Base-by-base conservation (phyloP, 2,113 vertebrate species). In the Mustela nigripes region DNA sequence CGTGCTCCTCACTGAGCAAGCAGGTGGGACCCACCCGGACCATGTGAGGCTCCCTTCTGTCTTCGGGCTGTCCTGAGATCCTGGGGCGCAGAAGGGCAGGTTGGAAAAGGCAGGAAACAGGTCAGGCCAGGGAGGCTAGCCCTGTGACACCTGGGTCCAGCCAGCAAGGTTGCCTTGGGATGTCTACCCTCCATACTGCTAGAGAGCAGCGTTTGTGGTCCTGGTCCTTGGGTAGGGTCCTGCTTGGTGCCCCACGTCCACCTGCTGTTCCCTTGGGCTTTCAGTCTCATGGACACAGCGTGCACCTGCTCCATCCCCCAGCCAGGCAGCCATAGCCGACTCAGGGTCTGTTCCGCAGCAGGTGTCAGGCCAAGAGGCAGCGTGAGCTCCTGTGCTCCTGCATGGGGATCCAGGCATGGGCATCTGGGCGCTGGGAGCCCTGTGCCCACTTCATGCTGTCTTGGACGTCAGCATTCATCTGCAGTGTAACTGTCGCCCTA, bases 221-320 rank as follows among this genome's bases (percentile, higher is more conserved):
- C 50, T 50, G 50, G 50, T 50, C 50, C 50, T 50, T 50, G 50
- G 50, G 50, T 2, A 2, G 50, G 50, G 50, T 50, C 50, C 50
- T 50, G 50, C 50, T 50, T 50, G 50, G 50, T 50, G 50, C 50
- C 12, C 12, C 50, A 14, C 50, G 12, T 50, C 50, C 50, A 53
- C 50, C 50, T 50, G 50, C 50, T 12, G 65, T 42, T 93, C 24
- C 11, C 26, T 82, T 4, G 42, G 78, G 67, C 26, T 80, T 42
- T 28, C 11, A 1, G 3, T 26, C n/a, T 65, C 7, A 5, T 1
- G 4, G 21, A 42, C 5, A 33, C 71, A 5, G 3, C 15, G 5
- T 0, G 26, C 4, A 28, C 39, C 53, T 42, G 53, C 63, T 26
- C 10, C 31, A 33, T 26, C 15, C 21, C 26, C 73, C 7, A 45